A percentile compares a stretch with the other conserved stretches of the same genome.
Evolutionary conservation across 92 coral and sea anemone genomes (phyloP).

Genomic region (Porites evermanni): DNA sequence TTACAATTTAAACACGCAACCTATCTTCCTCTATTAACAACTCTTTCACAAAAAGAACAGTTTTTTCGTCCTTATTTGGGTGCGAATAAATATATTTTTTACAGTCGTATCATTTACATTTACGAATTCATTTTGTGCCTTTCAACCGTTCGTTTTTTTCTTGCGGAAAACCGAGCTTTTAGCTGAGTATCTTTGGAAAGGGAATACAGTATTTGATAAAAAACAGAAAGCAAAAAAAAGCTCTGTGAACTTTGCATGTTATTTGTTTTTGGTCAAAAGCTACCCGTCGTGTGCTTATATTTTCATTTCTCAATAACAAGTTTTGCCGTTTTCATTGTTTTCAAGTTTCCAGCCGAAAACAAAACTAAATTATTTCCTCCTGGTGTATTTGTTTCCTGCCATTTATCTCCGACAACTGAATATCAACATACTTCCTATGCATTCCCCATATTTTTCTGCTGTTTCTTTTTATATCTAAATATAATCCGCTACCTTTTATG

Average conservation of each 20-base stretch:
- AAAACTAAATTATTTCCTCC: neutral
- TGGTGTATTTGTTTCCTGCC: slow-evolving; percentile 31
- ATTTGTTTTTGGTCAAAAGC: too few species aligned
- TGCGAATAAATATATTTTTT: neutral
- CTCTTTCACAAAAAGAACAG: neutral
- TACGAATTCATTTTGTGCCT: neutral
- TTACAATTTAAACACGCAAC: neutral
- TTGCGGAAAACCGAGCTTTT: neutral
- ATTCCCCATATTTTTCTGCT: neutral
- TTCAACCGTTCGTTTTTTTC: neutral
- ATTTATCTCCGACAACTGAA: neutral
- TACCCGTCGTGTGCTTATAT: too few species aligned
- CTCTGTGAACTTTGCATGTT: neutral
- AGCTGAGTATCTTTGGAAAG: too few species aligned
- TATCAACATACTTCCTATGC: neutral
- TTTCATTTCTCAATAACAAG: neutral
- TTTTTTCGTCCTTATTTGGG: neutral
- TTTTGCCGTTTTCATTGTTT: slow-evolving; percentile 10
- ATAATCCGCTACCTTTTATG: too few species aligned
- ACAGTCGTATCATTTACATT: slow-evolving; percentile 3
- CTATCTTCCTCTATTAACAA: neutral
- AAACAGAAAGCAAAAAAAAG: neutral
- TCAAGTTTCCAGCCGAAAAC: neutral
- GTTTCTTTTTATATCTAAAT: neutral
- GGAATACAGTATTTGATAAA: neutral